Evolutionary conservation across 1,140 invertebrate species (phyloP).

Genomic region (Prorops nasuta): DNA sequence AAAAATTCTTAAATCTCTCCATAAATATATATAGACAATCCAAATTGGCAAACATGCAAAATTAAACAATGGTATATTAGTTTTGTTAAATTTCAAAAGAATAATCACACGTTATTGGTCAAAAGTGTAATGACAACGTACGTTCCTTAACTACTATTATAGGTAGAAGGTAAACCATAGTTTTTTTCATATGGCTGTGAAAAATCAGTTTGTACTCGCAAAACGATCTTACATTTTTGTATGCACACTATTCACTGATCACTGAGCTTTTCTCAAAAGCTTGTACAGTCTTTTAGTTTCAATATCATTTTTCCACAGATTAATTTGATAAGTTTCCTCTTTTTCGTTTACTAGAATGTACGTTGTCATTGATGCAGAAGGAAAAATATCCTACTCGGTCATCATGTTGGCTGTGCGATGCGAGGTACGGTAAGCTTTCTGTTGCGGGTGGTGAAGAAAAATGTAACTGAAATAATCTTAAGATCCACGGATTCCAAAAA

Average conservation of each 20-base stretch:
- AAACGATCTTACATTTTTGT: too few species aligned
- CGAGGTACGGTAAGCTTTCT: conserved; percentile 18
- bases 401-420: conserved; percentile 25
- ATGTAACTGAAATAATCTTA: conserved; percentile 41
- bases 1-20: background rate
- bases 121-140: background rate
- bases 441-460: conserved; percentile 36
- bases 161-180: too few species aligned
- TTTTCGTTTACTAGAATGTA: background rate
- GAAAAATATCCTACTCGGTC: conserved; percentile 29
- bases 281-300: too few species aligned
- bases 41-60: too few species aligned
- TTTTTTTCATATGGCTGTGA: too few species aligned
- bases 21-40: too few species aligned
- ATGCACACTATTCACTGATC: too few species aligned
- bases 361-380: background rate
- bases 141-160: background rate
- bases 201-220: too few species aligned
- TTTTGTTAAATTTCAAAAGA: conserved; percentile 7
- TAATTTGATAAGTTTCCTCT: background rate
- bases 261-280: too few species aligned
- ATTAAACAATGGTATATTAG: too few species aligned
- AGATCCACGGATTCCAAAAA: conserved; percentile 33
- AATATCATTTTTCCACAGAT: background rate
- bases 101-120: background rate